Base-by-base conservation (phyloP, 2,888 invertebrate genomes). In the Acronicta alni region DNA sequence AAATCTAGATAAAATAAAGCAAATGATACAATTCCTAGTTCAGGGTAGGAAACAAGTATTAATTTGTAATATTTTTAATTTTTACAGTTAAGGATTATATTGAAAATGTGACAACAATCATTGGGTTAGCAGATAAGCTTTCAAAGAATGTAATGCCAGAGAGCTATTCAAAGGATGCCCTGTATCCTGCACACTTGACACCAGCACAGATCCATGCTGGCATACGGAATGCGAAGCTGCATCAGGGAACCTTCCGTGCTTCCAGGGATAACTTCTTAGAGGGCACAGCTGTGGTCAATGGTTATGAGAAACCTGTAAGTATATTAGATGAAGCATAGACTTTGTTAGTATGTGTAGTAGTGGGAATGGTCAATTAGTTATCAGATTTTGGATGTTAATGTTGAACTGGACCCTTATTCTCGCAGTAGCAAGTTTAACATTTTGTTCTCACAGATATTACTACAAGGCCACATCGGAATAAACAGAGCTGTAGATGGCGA, bases 401-500 rank as follows among this genome's bases (percentile, higher is more conserved):
- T n/a, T n/a, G n/a, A n/a, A n/a, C n/a, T n/a, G n/a, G n/a, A n/a
- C n/a, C n/a, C n/a, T n/a, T n/a, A n/a, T n/a, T n/a, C n/a, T n/a
- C n/a, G n/a, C n/a, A n/a, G 2, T 2, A 20, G 20, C 20, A 23
- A 23, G 23, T 23, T 7, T 23, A 23, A 5, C 7, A 7, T 23
- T 26, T 30, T 30, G 10, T 37, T 3, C 42, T 3, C 2, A 9
- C 74, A 97, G 97, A 95, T 98, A 64, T 90, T 98, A 8, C 95
- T 99, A 17, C 98, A 98, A 96, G 98, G 99, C 1, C 95, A 97
- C 60, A 95, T 95, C 53, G 96, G 97, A 51, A 95, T 99, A 55
- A 99, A 99, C 89, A 95, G 99, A 64, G 98, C 99, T 3, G 97
- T 99, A 0, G 98, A 99, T 86, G 99, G 98, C 6, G 99, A 99